A percentile compares a stretch with the other conserved stretches of the same genome.
phyloP scores from a whole-genome alignment of 2,888 invertebrate genomes.

The Eueremaeus valkanovi region DNA sequence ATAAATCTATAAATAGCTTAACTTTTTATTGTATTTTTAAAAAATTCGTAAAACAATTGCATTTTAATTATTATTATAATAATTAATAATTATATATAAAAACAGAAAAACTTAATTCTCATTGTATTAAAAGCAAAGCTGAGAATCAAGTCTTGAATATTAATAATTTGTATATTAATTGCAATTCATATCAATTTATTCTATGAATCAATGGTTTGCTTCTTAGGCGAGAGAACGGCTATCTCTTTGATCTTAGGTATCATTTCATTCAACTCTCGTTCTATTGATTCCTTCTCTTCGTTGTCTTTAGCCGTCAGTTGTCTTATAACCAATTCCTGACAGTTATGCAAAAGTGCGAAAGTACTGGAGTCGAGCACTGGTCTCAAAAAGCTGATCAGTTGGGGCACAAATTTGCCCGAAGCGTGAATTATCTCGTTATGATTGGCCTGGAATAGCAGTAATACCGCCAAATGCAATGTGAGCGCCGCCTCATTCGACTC shows the following conservation, averaged over 20 bases:
- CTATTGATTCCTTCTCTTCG: slow-evolving; percentile 51
- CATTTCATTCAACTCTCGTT: slow-evolving; percentile 53
- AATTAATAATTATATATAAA: background rate
- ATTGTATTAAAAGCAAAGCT: background rate
- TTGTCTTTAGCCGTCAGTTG: slow-evolving; percentile 58
- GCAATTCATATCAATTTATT: background rate
- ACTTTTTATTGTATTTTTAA: slow-evolving; percentile 8
- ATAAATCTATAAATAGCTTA: background rate
- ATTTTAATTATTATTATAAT: background rate
- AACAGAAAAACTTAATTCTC: background rate
- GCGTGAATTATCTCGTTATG: slow-evolving; percentile 82
- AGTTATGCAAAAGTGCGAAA: slow-evolving; percentile 62
- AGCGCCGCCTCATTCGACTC: slow-evolving; percentile 62
- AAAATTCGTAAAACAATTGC: background rate
- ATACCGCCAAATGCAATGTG: slow-evolving; percentile 68
- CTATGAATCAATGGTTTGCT: slow-evolving; percentile 1
- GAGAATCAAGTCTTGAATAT: background rate
- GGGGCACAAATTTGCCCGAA: slow-evolving; percentile 86
- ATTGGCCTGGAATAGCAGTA: slow-evolving; percentile 73
- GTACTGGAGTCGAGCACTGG: slow-evolving; percentile 65
- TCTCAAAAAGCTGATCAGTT: slow-evolving; percentile 69
- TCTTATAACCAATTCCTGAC: slow-evolving; percentile 67
- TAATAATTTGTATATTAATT: too few species aligned
- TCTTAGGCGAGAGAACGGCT: slow-evolving; percentile 40
- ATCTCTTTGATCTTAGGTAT: slow-evolving; percentile 48